Evolutionary conservation across 2,797 vertebrate genomes (phyloP).

Genomic region (Psittacula derbiana): DNA sequence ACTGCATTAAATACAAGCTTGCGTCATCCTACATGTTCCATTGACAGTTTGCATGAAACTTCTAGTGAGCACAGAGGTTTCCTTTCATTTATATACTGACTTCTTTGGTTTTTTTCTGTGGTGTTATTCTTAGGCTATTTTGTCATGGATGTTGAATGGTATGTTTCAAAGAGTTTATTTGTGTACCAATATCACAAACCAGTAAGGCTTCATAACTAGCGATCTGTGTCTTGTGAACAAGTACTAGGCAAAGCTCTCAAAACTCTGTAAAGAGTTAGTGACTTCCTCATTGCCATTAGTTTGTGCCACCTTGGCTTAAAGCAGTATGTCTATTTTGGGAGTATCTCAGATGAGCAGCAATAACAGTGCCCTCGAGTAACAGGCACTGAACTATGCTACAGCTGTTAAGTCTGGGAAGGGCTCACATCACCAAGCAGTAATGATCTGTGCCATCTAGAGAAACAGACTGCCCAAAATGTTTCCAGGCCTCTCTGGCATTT

Average conservation of each 20-base stretch:
- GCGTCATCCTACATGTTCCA: background rate
- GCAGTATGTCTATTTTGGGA: background rate
- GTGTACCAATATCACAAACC: background rate
- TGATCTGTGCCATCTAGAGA: background rate
- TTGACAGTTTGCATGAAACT: background rate
- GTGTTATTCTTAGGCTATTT: background rate
- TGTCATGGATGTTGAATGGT: background rate
- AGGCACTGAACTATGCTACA: background rate
- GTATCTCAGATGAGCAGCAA: background rate
- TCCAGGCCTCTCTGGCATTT: conserved; percentile 1
- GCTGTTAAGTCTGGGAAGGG: background rate
- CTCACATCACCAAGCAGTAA: background rate
- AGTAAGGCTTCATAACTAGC: background rate
- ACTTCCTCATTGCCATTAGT: background rate
- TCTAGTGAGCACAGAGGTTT: background rate
- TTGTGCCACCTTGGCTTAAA: background rate
- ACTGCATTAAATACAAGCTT: background rate
- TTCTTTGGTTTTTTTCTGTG: background rate
- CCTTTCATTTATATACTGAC: background rate
- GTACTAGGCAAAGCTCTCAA: background rate
- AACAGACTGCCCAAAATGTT: background rate
- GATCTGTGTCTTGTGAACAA: background rate
- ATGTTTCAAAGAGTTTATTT: background rate
- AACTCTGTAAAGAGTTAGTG: background rate
- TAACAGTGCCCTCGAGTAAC: background rate